Percentiles rank a stretch among this genome's conserved stretches.
Evolutionary conservation across 2,113 vertebrate species (phyloP).

Genomic region (Smithornis capensis): DNA sequence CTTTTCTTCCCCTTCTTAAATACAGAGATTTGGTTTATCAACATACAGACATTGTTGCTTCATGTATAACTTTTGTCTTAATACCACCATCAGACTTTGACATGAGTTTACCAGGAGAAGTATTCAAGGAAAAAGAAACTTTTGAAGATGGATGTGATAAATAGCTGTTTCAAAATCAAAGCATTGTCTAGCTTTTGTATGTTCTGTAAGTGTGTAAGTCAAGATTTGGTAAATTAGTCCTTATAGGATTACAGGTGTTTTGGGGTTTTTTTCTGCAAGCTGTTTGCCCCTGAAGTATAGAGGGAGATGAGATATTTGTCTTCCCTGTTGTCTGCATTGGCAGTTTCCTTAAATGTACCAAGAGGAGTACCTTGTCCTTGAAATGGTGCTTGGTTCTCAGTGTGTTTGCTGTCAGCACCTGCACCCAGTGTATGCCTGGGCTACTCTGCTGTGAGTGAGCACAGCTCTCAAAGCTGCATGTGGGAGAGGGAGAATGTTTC

Average conservation of each 20-base stretch:
- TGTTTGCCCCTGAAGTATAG: neutral
- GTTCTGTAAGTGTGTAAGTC: neutral
- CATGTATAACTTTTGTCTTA: neutral
- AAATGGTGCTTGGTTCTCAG: neutral
- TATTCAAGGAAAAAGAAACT: neutral
- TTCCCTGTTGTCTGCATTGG: neutral
- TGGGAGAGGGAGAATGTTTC: neutral
- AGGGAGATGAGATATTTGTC: neutral
- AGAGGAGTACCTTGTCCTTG: neutral
- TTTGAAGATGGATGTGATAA: neutral
- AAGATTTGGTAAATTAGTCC: neutral
- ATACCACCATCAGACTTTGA: neutral
- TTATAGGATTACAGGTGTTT: too few relatives aligned
- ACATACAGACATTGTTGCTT: accelerated
- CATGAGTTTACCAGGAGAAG: accelerated
- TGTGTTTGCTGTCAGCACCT: neutral
- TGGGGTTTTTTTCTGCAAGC: neutral
- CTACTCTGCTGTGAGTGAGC: accelerated
- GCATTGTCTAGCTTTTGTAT: accelerated
- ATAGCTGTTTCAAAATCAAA: neutral
- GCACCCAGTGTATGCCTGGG: neutral
- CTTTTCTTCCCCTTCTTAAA: neutral
- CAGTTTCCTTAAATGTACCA: neutral
- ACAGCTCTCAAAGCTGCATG: neutral
- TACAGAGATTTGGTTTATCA: neutral